These are phyloP conservation scores for Cavia aperea DNA, from an alignment of 2,113 vertebrate species.

Conservation along the genomic window DNA sequence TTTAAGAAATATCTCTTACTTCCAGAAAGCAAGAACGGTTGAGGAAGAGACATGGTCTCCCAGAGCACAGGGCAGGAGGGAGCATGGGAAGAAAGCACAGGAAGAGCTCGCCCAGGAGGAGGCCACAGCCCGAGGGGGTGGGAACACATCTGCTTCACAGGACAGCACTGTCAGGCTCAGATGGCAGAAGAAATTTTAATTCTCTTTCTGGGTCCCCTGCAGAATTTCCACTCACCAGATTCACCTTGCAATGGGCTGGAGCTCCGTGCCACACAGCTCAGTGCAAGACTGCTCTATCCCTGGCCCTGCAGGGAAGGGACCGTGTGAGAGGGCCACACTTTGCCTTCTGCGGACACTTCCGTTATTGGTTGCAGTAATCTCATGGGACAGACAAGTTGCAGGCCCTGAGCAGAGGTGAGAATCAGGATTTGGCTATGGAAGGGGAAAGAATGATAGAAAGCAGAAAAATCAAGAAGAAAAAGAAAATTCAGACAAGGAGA, in stretches of 20 bases:
- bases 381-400: neutral
- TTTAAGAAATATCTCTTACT: neutral
- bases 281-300: neutral
- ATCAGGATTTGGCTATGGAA: neutral
- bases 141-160: neutral
- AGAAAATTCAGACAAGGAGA: neutral
- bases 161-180: neutral
- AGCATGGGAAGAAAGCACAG: neutral
- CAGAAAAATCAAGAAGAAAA: neutral
- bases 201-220: neutral
- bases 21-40: neutral
- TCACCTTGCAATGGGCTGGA: neutral
- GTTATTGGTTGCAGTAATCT: constrained; percentile 13
- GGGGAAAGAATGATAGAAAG: neutral
- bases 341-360: constrained; percentile 11
- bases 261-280: neutral
- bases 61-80: accelerated
- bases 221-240: neutral
- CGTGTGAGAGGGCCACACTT: neutral
- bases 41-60: neutral
- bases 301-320: accelerated
- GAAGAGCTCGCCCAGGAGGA: neutral
- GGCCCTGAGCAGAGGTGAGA: neutral
- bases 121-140: neutral
- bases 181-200: neutral